Conservation (phyloP, 35 echinoderm and acorn worm species). For the Lytechinus pictus region DNA sequence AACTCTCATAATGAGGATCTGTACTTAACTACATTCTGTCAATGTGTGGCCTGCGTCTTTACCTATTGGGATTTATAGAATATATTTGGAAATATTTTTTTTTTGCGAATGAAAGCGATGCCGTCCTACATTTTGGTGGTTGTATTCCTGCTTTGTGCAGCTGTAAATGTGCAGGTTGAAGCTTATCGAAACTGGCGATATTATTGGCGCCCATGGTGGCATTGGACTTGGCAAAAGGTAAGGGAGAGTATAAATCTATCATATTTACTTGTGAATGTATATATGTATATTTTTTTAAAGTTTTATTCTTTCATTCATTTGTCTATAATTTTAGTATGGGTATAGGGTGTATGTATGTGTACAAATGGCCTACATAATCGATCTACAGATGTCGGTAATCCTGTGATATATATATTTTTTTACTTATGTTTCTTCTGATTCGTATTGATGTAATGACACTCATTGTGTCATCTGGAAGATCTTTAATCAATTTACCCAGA, state of each 20-base stretch:
- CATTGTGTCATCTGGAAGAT: too few relatives aligned
- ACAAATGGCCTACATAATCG: too few relatives aligned
- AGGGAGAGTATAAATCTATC: too few relatives aligned
- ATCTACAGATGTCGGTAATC: too few relatives aligned
- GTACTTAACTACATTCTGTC: background rate
- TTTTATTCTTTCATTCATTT: too few relatives aligned
- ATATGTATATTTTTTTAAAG: background rate
- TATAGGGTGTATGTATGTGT: too few relatives aligned
- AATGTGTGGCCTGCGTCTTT: background rate
- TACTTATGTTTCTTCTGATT: too few relatives aligned
- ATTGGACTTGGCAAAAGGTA: background rate
- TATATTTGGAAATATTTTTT: background rate
- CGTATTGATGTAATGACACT: too few relatives aligned
- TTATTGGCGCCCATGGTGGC: background rate
- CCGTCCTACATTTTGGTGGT: background rate
- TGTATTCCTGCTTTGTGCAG: background rate
- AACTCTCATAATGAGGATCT: background rate
- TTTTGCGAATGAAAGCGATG: background rate
- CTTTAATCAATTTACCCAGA: too few relatives aligned
- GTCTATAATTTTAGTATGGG: too few relatives aligned
- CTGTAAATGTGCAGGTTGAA: background rate
- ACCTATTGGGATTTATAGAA: background rate
- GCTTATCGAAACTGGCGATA: background rate
- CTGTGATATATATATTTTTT: too few relatives aligned
- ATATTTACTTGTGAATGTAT: background rate